These are phyloP conservation scores for Chaetodon auriga DNA, from an alignment of 2,113 vertebrate genomes.

Conservation along the genomic window DNA sequence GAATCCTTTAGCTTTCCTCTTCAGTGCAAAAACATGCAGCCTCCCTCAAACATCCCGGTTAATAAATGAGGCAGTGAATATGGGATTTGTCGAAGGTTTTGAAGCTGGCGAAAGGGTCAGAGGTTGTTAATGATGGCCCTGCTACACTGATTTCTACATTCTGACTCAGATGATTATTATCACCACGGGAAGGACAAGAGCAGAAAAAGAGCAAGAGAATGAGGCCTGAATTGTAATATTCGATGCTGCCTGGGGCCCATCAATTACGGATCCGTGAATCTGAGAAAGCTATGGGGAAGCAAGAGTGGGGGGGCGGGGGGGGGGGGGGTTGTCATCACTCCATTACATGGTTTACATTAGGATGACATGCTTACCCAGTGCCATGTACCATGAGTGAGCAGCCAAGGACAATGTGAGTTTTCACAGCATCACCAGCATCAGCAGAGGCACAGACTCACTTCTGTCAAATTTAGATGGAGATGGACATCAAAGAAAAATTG, in stretches of 20 bases:
- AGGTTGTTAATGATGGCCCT: constrained; percentile 56
- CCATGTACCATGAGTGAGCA: constrained; percentile 11
- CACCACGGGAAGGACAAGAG: constrained; percentile 45
- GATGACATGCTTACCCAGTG: constrained; percentile 14
- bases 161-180: constrained; percentile 59
- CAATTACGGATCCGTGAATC: constrained; percentile 34
- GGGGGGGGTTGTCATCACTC: constrained; percentile 11
- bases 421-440: constrained; percentile 1
- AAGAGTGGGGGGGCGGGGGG: background rate
- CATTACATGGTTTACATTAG: constrained; percentile 35
- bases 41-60: constrained; percentile 9
- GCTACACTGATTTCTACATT: constrained; percentile 44
- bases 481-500: constrained; percentile 18
- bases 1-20: constrained; percentile 29
- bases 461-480: constrained; percentile 21
- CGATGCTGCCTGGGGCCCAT: constrained; percentile 35
- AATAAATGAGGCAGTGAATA: constrained; percentile 22
- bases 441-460: constrained; percentile 20
- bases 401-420: constrained; percentile 19
- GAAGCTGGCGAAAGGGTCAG: constrained; percentile 46
- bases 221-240: constrained; percentile 52
- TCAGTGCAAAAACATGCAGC: background rate
- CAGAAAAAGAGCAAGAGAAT: constrained; percentile 29
- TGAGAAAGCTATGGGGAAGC: constrained; percentile 17
- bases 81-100: constrained; percentile 45